These are phyloP conservation scores for Bubo scandiacus DNA, from an alignment of 2,113 vertebrate genomes.

Conservation along the genomic window DNA sequence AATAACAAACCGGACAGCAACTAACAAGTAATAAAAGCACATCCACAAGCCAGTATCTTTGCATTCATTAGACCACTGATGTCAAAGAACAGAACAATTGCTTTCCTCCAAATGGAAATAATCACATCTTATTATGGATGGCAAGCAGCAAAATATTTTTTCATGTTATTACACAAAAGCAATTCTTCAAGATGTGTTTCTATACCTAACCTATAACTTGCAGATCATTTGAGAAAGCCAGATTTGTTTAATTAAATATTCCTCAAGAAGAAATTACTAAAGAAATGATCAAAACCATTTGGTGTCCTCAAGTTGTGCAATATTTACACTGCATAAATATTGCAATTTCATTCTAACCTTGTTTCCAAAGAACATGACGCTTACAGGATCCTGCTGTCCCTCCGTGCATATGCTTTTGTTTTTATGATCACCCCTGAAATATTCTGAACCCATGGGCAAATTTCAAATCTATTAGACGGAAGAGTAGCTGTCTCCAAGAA, in stretches of 20 bases:
- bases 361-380: background rate
- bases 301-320: background rate
- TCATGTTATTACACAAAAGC: background rate
- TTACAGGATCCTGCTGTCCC: slow-evolving; percentile 3
- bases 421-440: slow-evolving; percentile 12
- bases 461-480: slow-evolving; percentile 42
- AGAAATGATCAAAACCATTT: background rate
- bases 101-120: background rate
- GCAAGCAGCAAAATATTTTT: background rate
- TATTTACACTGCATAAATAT: background rate
- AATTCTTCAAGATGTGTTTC: background rate
- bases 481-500: slow-evolving; percentile 17
- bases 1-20: background rate
- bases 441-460: background rate
- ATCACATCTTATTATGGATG: background rate
- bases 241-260: slow-evolving; percentile 21
- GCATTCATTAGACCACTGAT: background rate
- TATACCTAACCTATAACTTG: background rate
- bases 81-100: background rate
- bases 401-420: background rate
- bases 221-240: background rate
- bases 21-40: background rate
- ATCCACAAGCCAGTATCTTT: background rate
- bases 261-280: background rate
- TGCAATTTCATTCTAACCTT: slow-evolving; percentile 1